Percentiles rank a stretch among this genome's conserved stretches.
Evolutionary conservation across 2,888 invertebrate species (phyloP).

Genomic region (Stenchaetothrips biformis): DNA sequence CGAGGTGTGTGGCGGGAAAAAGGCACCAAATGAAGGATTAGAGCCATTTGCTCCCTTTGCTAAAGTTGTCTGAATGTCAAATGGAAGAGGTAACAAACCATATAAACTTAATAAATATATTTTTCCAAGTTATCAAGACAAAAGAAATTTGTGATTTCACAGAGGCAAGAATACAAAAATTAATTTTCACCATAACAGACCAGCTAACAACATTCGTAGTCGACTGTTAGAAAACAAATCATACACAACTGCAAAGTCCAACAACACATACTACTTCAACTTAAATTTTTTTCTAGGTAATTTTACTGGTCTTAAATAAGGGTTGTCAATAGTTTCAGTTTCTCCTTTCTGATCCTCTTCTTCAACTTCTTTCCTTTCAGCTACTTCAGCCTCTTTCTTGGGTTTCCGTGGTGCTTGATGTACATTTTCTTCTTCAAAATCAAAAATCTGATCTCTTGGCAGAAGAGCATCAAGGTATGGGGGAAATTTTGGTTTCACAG

Average conservation of each 20-base stretch:
- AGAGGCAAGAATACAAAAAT: no score
- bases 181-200: no score
- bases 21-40: no score
- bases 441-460: slow-evolving; percentile 92
- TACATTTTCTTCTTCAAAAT: slow-evolving; percentile 74
- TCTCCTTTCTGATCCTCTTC: slow-evolving; percentile 48
- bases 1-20: no score
- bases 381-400: slow-evolving; percentile 43
- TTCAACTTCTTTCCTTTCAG: slow-evolving; percentile 46
- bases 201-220: no score
- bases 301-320: slow-evolving; percentile 58
- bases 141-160: no score
- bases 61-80: no score
- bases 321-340: slow-evolving; percentile 64
- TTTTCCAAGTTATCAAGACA: no score
- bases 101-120: no score
- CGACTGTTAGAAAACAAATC: no score
- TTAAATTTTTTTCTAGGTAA: slow-evolving; percentile 45
- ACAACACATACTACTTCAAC: slow-evolving; percentile 33
- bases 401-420: slow-evolving; percentile 41
- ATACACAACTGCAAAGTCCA: neutral
- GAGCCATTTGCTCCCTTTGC: no score
- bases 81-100: no score
- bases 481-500: slow-evolving; percentile 75
- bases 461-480: slow-evolving; percentile 80